Conservation (phyloP, 64 coral and sea anemone species). For the Orbicella faveolata region DNA sequence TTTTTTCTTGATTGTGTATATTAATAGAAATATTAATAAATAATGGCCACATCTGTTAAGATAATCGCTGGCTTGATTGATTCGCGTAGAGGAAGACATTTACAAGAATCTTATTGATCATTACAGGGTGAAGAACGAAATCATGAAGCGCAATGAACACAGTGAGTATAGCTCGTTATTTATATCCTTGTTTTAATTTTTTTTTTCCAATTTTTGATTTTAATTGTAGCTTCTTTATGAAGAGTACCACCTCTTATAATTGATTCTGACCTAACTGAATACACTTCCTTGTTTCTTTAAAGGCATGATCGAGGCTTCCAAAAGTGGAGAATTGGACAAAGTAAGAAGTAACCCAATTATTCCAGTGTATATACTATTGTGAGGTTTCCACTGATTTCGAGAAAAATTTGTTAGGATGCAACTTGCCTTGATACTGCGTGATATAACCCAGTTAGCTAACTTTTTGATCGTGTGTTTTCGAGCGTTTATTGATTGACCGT, state of each 20-base stretch:
- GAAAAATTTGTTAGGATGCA: no score
- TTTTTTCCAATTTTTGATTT: no score
- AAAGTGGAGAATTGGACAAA: constrained; percentile 74
- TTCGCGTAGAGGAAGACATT: no score
- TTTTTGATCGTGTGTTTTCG: no score
- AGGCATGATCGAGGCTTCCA: constrained; percentile 95
- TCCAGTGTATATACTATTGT: neutral
- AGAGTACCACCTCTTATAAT: neutral
- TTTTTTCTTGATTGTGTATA: no score
- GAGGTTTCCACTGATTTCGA: no score
- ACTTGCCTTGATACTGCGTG: no score
- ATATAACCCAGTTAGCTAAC: no score
- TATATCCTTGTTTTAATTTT: neutral
- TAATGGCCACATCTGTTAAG: no score
- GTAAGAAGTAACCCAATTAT: constrained; percentile 19
- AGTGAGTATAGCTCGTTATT: constrained; percentile 31
- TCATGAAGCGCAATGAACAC: constrained; percentile 67
- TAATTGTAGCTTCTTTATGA: neutral
- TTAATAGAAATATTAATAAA: no score
- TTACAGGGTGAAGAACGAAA: constrained; percentile 73
- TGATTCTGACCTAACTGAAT: neutral
- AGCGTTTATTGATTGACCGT: no score
- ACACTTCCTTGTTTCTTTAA: constrained; percentile 5
- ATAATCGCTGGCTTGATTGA: no score
- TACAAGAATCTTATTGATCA: neutral